phyloP scores from a whole-genome alignment of 2,888 invertebrate species.

The Andrena flavipes region DNA sequence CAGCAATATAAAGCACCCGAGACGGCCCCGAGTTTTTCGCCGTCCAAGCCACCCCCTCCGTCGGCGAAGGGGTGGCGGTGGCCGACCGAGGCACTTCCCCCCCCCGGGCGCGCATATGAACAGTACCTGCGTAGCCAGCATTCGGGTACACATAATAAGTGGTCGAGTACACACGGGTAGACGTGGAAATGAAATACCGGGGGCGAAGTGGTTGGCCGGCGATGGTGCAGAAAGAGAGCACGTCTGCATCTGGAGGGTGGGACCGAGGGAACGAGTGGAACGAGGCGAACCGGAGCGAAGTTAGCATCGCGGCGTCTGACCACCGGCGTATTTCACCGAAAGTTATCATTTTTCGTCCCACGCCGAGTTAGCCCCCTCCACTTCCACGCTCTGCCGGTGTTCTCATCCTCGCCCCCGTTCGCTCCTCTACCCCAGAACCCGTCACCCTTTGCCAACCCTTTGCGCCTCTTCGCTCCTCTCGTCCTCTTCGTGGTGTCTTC shows the following conservation, averaged over 20 bases:
- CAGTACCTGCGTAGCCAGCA: slow-evolving; percentile 52
- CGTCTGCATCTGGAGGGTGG: slow-evolving; percentile 10
- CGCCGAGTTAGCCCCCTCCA: slow-evolving; percentile 28
- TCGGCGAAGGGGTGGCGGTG: not conserved
- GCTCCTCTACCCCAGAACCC: too few relatives aligned
- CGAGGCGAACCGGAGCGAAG: slow-evolving; percentile 65
- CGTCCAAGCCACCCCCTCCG: slow-evolving; percentile 16
- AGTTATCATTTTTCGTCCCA: slow-evolving; percentile 73
- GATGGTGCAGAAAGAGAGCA: slow-evolving; percentile 24
- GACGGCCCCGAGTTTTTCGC: slow-evolving; percentile 17
- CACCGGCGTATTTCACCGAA: slow-evolving; percentile 70
- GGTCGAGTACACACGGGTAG: slow-evolving; percentile 52
- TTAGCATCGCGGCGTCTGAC: slow-evolving; percentile 68
- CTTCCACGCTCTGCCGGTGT: slow-evolving; percentile 17
- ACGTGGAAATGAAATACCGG: slow-evolving; percentile 58
- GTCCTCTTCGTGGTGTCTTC: not conserved
- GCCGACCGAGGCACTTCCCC: slow-evolving; percentile 18
- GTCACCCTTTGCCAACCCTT: too few relatives aligned
- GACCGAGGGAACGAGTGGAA: slow-evolving; percentile 45
- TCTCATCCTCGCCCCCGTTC: not conserved
- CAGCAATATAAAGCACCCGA: slow-evolving; percentile 21
- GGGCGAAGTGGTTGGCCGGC: slow-evolving; percentile 43
- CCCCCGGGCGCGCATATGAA: slow-evolving; percentile 30
- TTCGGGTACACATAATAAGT: slow-evolving; percentile 55
- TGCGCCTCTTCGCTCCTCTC: not conserved